These are phyloP conservation scores for Neostethus bicornis DNA, from an alignment of 2,797 vertebrate species.

Conservation along the genomic window DNA sequence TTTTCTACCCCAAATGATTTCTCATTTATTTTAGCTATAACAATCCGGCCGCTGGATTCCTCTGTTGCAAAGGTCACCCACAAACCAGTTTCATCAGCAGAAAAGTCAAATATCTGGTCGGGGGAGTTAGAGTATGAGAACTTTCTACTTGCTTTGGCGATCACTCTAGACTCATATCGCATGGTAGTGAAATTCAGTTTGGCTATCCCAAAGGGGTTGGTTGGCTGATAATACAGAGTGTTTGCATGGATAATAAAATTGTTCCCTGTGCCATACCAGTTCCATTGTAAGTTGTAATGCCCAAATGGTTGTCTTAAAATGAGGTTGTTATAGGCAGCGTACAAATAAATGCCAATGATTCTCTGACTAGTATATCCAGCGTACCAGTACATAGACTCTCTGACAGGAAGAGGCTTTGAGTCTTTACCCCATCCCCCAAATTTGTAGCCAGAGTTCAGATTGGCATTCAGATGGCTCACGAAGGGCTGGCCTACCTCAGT, in stretches of 20 bases:
- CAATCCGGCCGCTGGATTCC: conserved; percentile 64
- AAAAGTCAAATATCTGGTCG: conserved; percentile 79
- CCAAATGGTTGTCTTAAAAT: conserved; percentile 64
- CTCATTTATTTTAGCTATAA: conserved; percentile 74
- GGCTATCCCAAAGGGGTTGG: conserved; percentile 64
- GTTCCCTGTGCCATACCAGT: conserved; percentile 71
- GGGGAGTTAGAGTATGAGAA: conserved; percentile 76
- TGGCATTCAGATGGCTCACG: conserved; percentile 71
- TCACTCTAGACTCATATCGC: conserved; percentile 55
- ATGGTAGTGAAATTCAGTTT: conserved; percentile 71
- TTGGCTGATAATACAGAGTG: conserved; percentile 73
- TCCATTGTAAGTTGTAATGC: conserved; percentile 34
- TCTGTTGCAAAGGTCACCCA: conserved; percentile 80
- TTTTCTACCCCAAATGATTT: conserved; percentile 62
- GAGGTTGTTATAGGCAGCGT: conserved; percentile 70
- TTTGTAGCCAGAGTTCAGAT: conserved; percentile 45
- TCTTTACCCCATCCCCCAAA: conserved; percentile 81
- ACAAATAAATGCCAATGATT: conserved; percentile 60
- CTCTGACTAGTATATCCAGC: conserved; percentile 37
- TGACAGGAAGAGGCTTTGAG: conserved; percentile 66
- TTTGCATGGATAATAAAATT: conserved; percentile 75
- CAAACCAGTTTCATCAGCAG: conserved; percentile 79
- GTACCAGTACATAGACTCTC: conserved; percentile 75
- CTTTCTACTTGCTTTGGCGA: conserved; percentile 63
- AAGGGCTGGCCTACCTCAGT: conserved; percentile 69